Base-by-base conservation (phyloP, 1,140 invertebrate genomes). In the Conus ventricosus region DNA sequence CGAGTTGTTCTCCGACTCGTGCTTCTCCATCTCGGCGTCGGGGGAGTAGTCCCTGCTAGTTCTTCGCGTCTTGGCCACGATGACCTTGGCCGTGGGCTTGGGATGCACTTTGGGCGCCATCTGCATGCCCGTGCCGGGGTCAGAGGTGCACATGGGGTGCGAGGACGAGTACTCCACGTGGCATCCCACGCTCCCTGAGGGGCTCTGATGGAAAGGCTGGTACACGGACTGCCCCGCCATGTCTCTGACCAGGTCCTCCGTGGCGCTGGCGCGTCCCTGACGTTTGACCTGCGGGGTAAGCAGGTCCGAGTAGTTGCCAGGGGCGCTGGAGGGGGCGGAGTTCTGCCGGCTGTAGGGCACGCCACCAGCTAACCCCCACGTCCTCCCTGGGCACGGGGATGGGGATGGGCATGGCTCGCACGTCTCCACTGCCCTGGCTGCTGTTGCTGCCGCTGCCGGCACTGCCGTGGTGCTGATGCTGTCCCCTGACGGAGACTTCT, bases 1-100 rank as follows among this genome's bases (percentile, higher is more conserved):
- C 55, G 90, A 83, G 90, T 93, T 92, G 80, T 88, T 88, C 80
- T 94, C 92, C 11, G 86, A 87, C 78, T 93, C 92, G 88, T 92
- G 90, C 88, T 92, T 93, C 81, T 93, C 92, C 25, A 91, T 87
- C 51, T 93, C 92, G 25, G 92, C 89, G 85, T 94, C 93, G 11
- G 93, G 92, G 10, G 93, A 93, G 81, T 87, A 89, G 88, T 94
- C 93, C n/a, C 91, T 89, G 88, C 92, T 93, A 13, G 91, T 89
- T 15, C 92, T 90, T 78, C 93, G 93, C 39, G 96, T 95, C 92
- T 96, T 97, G 4, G 97, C 97, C 71, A 96, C 96, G 67, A 71
- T 71, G 91, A 98, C 97, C 95, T 98, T 98, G 1, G 98, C 97
- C 20, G 98, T 97, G 25, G 97, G 97, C 88, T 94, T 95, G 13